These are phyloP conservation scores for Drosophila kurseongensis DNA, from an alignment of 1,140 invertebrate species.

Conservation along the genomic window DNA sequence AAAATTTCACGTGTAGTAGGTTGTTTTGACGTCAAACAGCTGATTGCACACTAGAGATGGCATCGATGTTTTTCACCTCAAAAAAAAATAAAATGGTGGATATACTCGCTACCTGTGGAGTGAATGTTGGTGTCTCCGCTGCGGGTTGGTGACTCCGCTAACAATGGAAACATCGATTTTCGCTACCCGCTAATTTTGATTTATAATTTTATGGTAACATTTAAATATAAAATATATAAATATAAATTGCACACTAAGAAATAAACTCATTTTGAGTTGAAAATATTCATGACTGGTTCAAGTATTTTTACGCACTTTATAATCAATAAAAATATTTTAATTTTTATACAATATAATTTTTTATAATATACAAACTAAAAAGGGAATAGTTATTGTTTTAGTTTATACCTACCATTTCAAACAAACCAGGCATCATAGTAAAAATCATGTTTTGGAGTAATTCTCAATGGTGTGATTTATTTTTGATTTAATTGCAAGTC, in stretches of 20 bases:
- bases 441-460: conserved; percentile 24
- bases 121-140: no score
- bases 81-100: no score
- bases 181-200: neutral
- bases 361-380: neutral
- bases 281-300: neutral
- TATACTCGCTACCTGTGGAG: no score
- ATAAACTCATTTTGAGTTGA: no score
- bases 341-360: neutral
- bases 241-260: no score
- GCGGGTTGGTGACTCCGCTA: no score
- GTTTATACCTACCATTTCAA: neutral
- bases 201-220: neutral
- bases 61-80: no score
- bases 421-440: neutral
- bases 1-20: conserved; percentile 20
- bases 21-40: conserved; percentile 16
- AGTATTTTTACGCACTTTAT: neutral
- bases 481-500: conserved; percentile 79
- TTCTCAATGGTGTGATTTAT: conserved; percentile 77
- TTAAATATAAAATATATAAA: no score
- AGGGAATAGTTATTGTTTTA: no score
- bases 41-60: neutral
- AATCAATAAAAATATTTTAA: no score
- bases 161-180: neutral